phyloP scores from a whole-genome alignment of 2,888 invertebrate species.

The Cantharis rufa region DNA sequence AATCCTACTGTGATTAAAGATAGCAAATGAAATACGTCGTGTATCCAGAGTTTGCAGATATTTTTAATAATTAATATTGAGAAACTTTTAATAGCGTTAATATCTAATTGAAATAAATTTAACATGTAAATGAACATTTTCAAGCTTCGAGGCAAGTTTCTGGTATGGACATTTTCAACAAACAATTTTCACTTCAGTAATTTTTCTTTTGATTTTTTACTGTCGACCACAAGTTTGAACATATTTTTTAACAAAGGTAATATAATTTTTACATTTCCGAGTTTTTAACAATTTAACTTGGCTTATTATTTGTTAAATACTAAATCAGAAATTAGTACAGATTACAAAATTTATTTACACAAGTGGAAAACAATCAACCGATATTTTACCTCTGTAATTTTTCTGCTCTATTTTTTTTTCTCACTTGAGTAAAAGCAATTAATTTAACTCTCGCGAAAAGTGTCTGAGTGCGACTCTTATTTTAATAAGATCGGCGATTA shows the following conservation, averaged over 20 bases:
- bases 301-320: background rate
- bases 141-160: background rate
- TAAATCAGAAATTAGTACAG: background rate
- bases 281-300: background rate
- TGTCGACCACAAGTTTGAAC: background rate
- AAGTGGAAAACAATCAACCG: background rate
- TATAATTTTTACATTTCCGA: background rate
- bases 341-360: too few species aligned
- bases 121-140: background rate
- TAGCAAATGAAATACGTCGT: slow-evolving; percentile 19
- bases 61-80: background rate
- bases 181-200: background rate
- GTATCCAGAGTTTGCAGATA: background rate
- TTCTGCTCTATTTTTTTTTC: background rate
- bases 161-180: background rate
- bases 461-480: background rate
- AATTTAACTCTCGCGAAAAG: background rate
- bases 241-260: background rate
- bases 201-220: background rate
- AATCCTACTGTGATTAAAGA: slow-evolving; percentile 22
- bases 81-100: background rate
- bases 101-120: background rate
- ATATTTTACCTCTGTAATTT: background rate
- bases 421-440: background rate
- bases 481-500: background rate